A percentile compares a stretch with the other conserved stretches of the same genome.
phyloP scores from a whole-genome alignment of 2,113 vertebrate species.

The Strigops habroptila region DNA sequence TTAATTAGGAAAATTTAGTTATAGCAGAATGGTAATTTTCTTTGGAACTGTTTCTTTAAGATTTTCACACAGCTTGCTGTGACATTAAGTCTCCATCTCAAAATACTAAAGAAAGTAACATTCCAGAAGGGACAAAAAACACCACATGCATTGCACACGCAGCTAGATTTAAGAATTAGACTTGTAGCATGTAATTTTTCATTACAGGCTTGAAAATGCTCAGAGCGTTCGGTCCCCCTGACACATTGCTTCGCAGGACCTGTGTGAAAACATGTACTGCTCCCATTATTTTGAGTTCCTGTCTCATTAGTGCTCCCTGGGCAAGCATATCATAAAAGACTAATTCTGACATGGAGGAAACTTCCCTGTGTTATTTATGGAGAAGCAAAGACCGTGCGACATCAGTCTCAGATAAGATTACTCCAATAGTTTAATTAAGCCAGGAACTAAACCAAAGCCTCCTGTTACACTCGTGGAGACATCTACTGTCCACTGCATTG shows the following conservation, averaged over 20 bases:
- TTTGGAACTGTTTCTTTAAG: neutral
- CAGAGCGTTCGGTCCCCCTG: neutral
- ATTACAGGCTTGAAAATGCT: neutral
- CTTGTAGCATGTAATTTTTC: neutral
- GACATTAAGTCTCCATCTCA: neutral
- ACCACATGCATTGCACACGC: neutral
- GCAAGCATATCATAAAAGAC: neutral
- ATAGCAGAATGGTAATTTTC: neutral
- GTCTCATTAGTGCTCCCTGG: neutral
- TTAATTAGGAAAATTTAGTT: neutral
- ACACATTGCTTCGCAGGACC: neutral
- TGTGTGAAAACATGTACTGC: fast-evolving
- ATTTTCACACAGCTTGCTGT: neutral
- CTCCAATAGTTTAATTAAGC: neutral
- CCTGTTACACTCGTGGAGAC: neutral
- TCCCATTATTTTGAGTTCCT: neutral
- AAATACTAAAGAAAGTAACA: neutral
- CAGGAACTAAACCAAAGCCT: neutral
- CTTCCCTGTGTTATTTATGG: neutral
- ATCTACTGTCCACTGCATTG: neutral
- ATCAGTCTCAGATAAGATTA: neutral
- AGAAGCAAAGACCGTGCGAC: neutral
- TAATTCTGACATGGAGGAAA: neutral
- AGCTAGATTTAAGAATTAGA: neutral
- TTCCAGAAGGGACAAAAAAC: neutral